These are phyloP conservation scores for Catharus bicknelli DNA, from an alignment of 2,113 vertebrate species.

Conservation along the genomic window DNA sequence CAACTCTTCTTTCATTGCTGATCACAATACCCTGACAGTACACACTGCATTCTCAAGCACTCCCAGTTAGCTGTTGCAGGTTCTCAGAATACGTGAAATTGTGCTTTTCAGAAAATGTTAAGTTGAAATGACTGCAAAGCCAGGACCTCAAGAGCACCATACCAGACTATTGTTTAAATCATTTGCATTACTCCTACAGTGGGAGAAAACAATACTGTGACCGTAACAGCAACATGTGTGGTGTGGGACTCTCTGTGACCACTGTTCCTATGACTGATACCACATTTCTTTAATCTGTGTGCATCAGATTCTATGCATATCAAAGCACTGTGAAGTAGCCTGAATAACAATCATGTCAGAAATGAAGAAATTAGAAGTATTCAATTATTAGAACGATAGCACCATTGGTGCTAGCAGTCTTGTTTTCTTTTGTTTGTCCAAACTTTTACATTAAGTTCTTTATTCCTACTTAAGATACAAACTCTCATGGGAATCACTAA, in stretches of 20 bases:
- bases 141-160: background rate
- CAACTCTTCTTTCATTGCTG: background rate
- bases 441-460: background rate
- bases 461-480: background rate
- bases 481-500: background rate
- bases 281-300: background rate
- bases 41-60: background rate
- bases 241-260: background rate
- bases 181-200: background rate
- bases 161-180: background rate
- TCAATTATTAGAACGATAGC: background rate
- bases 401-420: background rate
- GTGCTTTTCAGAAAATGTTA: background rate
- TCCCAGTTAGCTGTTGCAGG: background rate
- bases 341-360: background rate
- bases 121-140: background rate
- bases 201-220: background rate
- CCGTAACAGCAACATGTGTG: accelerated
- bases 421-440: background rate
- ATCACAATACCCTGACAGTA: background rate
- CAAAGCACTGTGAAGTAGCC: background rate
- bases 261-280: background rate
- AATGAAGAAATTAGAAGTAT: background rate
- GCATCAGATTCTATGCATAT: background rate
- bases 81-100: background rate